These are phyloP conservation scores for Capromys pilorides DNA, from an alignment of 2,797 vertebrate genomes.

Conservation along the genomic window DNA sequence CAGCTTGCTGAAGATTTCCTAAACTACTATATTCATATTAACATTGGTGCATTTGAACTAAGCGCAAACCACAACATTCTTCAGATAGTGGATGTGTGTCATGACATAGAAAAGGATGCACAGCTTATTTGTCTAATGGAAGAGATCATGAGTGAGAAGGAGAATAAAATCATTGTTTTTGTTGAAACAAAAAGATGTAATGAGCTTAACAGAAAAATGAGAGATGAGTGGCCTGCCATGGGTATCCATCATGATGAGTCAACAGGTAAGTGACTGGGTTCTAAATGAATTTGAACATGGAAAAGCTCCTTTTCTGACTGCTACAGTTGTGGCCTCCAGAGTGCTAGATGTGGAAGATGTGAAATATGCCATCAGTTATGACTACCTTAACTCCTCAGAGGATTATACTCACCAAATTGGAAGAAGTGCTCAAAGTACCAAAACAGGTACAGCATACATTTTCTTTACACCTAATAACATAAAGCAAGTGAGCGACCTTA, in stretches of 20 bases:
- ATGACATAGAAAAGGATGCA: slow-evolving; percentile 96
- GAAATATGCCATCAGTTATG: slow-evolving; percentile 95
- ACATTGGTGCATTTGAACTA: slow-evolving; percentile 95
- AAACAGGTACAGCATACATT: slow-evolving; percentile 99
- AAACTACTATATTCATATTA: slow-evolving; percentile 98
- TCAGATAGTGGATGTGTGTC: slow-evolving; percentile 97
- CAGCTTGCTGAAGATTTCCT: slow-evolving; percentile 98
- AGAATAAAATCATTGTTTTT: slow-evolving; percentile 91
- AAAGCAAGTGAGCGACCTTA: too few species aligned
- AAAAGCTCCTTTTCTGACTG: slow-evolving; percentile 96
- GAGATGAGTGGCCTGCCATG: slow-evolving; percentile 99
- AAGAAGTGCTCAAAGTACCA: slow-evolving; percentile 98
- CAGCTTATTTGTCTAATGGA: slow-evolving; percentile 96
- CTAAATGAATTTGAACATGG: slow-evolving; percentile 99
- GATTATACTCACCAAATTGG: slow-evolving; percentile 99
- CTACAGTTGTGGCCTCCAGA: slow-evolving; percentile 93
- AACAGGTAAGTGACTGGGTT: slow-evolving; percentile 98
- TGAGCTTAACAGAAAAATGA: slow-evolving; percentile 95
- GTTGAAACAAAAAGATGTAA: too few species aligned
- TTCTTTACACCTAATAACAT: slow-evolving; percentile 85
- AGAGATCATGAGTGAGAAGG: slow-evolving; percentile 99
- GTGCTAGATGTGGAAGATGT: too few species aligned
- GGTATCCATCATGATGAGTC: slow-evolving; percentile 98
- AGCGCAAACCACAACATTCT: slow-evolving; percentile 99
- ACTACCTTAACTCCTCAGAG: slow-evolving; percentile 99